These are phyloP conservation scores for Tor tambroides DNA, from an alignment of 2,113 vertebrate species.

Conservation along the genomic window DNA sequence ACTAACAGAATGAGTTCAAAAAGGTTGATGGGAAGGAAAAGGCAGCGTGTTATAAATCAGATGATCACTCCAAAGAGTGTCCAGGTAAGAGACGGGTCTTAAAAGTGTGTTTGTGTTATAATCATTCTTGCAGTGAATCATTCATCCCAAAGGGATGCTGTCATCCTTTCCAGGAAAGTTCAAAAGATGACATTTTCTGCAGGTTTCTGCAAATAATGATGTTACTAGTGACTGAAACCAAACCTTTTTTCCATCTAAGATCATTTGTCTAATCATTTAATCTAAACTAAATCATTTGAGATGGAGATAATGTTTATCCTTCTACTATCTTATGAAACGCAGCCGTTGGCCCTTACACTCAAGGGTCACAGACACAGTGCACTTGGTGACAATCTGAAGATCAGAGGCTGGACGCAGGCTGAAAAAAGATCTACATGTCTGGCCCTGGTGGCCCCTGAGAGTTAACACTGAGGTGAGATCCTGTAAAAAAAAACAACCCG, in stretches of 20 bases:
- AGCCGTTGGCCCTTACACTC: neutral
- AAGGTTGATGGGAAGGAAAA: neutral
- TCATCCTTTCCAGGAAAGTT: neutral
- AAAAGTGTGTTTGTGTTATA: neutral
- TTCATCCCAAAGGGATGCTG: neutral
- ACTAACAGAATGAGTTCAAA: neutral
- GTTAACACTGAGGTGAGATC: slow-evolving; percentile 85
- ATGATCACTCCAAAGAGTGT: slow-evolving; percentile 5
- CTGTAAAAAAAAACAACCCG: slow-evolving; percentile 46
- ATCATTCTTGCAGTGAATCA: neutral
- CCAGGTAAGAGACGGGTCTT: neutral
- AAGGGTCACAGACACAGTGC: neutral
- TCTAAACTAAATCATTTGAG: neutral
- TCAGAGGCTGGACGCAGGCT: slow-evolving; percentile 62
- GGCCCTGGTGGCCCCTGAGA: slow-evolving; percentile 65
- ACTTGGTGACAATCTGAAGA: neutral
- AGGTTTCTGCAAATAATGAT: neutral
- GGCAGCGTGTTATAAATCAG: neutral
- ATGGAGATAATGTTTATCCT: neutral
- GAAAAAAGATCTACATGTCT: slow-evolving; percentile 85
- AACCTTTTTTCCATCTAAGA: neutral
- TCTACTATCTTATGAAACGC: neutral
- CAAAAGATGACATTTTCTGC: neutral
- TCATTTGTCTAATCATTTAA: neutral
- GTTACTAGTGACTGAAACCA: neutral